Evolutionary conservation across 2,797 vertebrate genomes (phyloP).

Genomic region (Gadopsis marmoratus): DNA sequence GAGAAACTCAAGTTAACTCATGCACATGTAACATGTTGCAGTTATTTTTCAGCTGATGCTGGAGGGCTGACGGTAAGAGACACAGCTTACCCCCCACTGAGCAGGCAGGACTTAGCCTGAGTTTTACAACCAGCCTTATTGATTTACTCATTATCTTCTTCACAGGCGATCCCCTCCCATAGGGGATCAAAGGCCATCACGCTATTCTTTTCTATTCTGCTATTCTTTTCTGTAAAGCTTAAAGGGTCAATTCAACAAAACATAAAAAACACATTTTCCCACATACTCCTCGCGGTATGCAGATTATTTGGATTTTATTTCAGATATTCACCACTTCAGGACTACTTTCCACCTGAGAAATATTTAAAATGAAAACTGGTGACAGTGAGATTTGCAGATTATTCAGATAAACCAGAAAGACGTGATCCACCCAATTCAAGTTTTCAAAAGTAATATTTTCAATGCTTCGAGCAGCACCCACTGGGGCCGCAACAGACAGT

Average conservation of each 20-base stretch:
- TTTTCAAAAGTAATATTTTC: slow-evolving; percentile 15
- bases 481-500: neutral
- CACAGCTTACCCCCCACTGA: slow-evolving; percentile 94
- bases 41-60: slow-evolving; percentile 88
- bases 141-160: slow-evolving; percentile 97
- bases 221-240: slow-evolving; percentile 7
- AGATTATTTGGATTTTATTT: slow-evolving; percentile 8
- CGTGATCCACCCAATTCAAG: neutral
- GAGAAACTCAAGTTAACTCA: slow-evolving; percentile 29
- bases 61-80: slow-evolving; percentile 89
- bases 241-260: slow-evolving; percentile 19
- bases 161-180: slow-evolving; percentile 82
- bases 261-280: neutral
- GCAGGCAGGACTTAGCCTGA: slow-evolving; percentile 93
- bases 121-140: slow-evolving; percentile 96
- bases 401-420: slow-evolving; percentile 13
- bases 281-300: neutral
- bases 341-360: neutral
- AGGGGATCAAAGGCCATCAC: no score
- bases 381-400: slow-evolving; percentile 7
- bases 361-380: slow-evolving; percentile 7
- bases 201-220: no score
- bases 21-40: slow-evolving; percentile 55
- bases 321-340: neutral
- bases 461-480: neutral